phyloP scores from a whole-genome alignment of 2,888 invertebrate genomes.

The Nematopogon swammerdamellus region DNA sequence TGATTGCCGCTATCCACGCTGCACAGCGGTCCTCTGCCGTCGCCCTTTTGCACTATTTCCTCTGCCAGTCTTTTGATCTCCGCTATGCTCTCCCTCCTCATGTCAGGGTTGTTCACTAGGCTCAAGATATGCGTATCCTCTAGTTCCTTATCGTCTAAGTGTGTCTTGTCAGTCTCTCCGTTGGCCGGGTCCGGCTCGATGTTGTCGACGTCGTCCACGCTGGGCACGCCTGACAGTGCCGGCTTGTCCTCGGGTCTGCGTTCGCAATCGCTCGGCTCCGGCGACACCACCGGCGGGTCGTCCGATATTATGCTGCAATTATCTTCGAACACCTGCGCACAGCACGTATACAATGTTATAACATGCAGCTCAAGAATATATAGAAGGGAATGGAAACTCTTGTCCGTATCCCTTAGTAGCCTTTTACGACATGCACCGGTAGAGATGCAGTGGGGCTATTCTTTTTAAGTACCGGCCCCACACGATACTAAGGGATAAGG shows the following conservation, averaged over 20 bases:
- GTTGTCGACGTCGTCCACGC: constrained; percentile 42
- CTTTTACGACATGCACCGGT: no score
- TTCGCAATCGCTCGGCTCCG: constrained; percentile 46
- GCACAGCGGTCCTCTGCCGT: constrained; percentile 38
- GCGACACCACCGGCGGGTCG: constrained; percentile 48
- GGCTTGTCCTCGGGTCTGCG: constrained; percentile 35
- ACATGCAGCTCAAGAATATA: no score
- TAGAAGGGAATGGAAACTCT: no score
- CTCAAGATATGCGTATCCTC: constrained; percentile 35
- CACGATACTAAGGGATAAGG: no score
- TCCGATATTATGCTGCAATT: constrained; percentile 55
- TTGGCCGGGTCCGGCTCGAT: constrained; percentile 46
- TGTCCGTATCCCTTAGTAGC: no score
- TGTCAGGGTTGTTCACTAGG: constrained; percentile 44
- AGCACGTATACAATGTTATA: no score
- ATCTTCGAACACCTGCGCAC: constrained; percentile 56
- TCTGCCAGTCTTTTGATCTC: constrained; percentile 47
- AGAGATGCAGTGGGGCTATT: no score
- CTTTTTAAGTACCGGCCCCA: no score
- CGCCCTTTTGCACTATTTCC: constrained; percentile 47
- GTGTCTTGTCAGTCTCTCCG: constrained; percentile 49
- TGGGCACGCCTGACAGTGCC: constrained; percentile 39
- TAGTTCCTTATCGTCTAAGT: neutral
- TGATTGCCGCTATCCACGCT: constrained; percentile 44
- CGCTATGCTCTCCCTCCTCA: constrained; percentile 45